A percentile compares a stretch with the other conserved stretches of the same genome.
Conservation (phyloP, 2,113 vertebrate genomes). For the Ariopsis seemanni region DNA sequence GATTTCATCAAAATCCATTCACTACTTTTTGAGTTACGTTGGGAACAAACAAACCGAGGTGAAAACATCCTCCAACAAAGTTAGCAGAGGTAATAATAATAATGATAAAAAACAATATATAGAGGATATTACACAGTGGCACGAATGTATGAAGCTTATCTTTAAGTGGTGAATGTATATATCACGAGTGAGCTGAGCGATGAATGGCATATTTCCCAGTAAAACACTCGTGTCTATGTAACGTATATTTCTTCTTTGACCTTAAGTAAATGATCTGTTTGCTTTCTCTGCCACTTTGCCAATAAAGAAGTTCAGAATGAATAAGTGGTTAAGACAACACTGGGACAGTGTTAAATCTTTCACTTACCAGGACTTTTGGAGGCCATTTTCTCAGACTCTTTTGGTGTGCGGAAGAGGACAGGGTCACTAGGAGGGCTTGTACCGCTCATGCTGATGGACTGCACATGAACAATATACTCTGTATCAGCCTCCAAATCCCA, state of each 20-base stretch:
- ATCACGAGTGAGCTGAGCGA: too few relatives aligned
- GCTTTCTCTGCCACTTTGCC: neutral
- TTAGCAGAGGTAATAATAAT: too few relatives aligned
- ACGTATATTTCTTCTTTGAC: neutral
- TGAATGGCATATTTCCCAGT: too few relatives aligned
- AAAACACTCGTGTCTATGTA: neutral
- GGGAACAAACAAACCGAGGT: too few relatives aligned
- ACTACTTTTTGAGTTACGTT: too few relatives aligned
- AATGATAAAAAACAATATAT: too few relatives aligned
- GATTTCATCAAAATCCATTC: too few relatives aligned
- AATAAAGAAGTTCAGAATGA: neutral
- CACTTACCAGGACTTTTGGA: slow-evolving; percentile 89
- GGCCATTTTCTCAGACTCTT: slow-evolving; percentile 90
- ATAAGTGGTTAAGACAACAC: neutral
- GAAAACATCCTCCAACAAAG: too few relatives aligned
- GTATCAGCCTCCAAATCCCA: slow-evolving; percentile 97
- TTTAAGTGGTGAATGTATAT: too few relatives aligned
- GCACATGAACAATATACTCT: slow-evolving; percentile 93
- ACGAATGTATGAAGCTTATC: too few relatives aligned
- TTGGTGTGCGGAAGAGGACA: slow-evolving; percentile 87
- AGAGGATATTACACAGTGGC: too few relatives aligned
- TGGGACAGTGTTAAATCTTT: neutral
- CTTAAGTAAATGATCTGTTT: neutral
- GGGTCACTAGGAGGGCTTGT: slow-evolving; percentile 92
- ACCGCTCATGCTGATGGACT: slow-evolving; percentile 91